A percentile compares a stretch with the other conserved stretches of the same genome.
Evolutionary conservation across 2,113 vertebrate genomes (phyloP).

Genomic region (Prunella fulvescens): DNA sequence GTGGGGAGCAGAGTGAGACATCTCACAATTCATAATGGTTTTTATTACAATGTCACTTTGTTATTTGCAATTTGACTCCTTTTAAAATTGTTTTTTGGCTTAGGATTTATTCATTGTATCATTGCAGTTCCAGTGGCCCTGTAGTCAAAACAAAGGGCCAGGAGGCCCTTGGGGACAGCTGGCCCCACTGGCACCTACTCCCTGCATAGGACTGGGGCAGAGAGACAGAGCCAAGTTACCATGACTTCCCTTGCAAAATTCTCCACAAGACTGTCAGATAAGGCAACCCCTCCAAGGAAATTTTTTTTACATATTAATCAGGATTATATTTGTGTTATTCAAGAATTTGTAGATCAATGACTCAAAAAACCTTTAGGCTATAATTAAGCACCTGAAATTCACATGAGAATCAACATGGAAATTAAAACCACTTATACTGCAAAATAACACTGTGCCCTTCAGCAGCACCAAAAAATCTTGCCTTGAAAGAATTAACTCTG

Average conservation of each 20-base stretch:
- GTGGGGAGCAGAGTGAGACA: not conserved
- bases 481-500: not conserved
- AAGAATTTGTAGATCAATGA: not conserved
- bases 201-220: rapidly evolving
- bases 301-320: not conserved
- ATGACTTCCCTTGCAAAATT: not conserved
- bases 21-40: not conserved
- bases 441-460: not conserved
- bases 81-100: not conserved
- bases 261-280: not conserved
- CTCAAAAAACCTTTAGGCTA: not conserved
- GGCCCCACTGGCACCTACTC: not conserved
- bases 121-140: not conserved
- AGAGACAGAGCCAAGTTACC: not conserved
- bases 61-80: not conserved
- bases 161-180: not conserved
- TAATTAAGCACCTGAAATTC: not conserved
- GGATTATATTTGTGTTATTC: not conserved
- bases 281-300: not conserved
- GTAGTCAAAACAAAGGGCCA: not conserved
- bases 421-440: not conserved
- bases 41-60: not conserved
- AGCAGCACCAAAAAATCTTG: not conserved
- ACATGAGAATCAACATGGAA: not conserved
- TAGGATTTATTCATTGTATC: not conserved